Evolutionary conservation across 2,797 vertebrate species (phyloP).

Genomic region (Cossypha polioptera): DNA sequence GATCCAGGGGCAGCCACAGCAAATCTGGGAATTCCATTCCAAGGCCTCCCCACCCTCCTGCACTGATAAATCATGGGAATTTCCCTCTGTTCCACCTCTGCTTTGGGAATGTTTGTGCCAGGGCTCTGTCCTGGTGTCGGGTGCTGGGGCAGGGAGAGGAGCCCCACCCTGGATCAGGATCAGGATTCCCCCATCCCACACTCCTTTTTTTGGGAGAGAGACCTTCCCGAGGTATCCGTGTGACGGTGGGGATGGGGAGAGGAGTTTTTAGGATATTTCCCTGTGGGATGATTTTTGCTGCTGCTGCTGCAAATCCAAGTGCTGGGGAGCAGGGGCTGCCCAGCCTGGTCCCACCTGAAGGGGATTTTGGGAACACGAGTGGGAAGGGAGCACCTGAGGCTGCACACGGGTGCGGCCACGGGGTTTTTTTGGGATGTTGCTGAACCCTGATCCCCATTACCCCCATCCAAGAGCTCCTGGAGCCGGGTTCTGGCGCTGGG

Average conservation of each 20-base stretch:
- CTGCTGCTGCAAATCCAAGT: rapidly evolving
- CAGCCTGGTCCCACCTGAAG: background rate
- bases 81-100: background rate
- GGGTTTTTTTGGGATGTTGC: background rate
- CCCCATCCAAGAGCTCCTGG: background rate
- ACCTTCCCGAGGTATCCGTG: rapidly evolving
- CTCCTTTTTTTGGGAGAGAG: background rate
- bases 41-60: rapidly evolving
- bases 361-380: rapidly evolving
- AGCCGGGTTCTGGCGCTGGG: background rate
- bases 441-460: rapidly evolving
- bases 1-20: background rate
- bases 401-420: rapidly evolving
- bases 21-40: background rate
- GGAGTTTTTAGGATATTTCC: background rate
- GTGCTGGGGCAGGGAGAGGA: background rate
- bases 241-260: rapidly evolving
- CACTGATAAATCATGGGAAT: background rate
- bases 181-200: rapidly evolving
- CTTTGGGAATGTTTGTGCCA: background rate
- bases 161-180: background rate
- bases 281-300: rapidly evolving
- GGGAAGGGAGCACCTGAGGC: background rate
- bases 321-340: background rate
- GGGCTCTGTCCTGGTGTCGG: background rate